phyloP scores from a whole-genome alignment of 2,113 vertebrate species.

The Sardina pilchardus region DNA sequence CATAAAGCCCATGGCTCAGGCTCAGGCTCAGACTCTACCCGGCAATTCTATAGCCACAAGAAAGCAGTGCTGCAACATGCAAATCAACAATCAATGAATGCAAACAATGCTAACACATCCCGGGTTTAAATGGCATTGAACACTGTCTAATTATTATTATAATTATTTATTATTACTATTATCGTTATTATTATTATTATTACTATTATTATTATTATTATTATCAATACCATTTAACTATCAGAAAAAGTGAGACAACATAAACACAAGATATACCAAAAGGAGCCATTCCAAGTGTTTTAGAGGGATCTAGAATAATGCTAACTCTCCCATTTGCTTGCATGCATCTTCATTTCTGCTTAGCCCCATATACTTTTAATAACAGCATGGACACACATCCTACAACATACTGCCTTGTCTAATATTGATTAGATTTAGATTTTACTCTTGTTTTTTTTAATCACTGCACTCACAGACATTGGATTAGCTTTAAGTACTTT shows the following conservation, averaged over 20 bases:
- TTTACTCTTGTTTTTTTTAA: background rate
- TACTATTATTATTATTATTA: background rate
- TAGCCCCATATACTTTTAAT: background rate
- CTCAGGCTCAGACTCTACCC: conserved; percentile 8
- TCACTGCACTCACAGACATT: conserved; percentile 18
- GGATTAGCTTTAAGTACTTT: conserved; percentile 2
- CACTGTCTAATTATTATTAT: background rate
- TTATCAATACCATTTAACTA: conserved; percentile 19
- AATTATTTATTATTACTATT: conserved; percentile 11
- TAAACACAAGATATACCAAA: background rate
- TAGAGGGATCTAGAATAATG: background rate
- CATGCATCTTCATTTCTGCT: background rate
- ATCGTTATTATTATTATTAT: background rate
- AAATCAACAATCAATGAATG: conserved; percentile 15
- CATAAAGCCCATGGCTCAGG: conserved; percentile 20
- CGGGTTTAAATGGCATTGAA: background rate
- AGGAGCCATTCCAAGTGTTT: conserved; percentile 28
- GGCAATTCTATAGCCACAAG: conserved; percentile 1
- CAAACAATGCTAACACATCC: background rate
- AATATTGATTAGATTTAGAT: conserved; percentile 2
- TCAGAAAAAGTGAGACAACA: conserved; percentile 13
- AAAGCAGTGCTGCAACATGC: conserved; percentile 25
- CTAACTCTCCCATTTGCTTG: background rate
- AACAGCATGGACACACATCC: background rate
- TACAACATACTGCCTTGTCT: conserved; percentile 11